Percentiles rank a stretch among this genome's conserved stretches.
phyloP scores from a whole-genome alignment of 1,140 invertebrate genomes.

The Penaeus vannamei region DNA sequence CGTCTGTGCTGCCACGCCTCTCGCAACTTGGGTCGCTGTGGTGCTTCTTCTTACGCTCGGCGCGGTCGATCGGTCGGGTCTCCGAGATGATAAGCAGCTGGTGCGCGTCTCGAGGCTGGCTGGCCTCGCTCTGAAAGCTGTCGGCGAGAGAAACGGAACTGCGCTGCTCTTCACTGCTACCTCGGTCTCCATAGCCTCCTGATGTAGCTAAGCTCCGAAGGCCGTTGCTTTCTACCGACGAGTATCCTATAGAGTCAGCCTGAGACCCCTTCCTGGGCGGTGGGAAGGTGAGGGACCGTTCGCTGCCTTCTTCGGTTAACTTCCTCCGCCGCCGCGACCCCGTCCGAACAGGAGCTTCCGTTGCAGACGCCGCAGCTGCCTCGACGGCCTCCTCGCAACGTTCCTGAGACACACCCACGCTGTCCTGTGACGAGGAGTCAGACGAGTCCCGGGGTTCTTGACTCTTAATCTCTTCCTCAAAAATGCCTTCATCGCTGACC shows the following conservation, averaged over 20 bases:
- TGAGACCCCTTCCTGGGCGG: constrained; percentile 38
- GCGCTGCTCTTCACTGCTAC: constrained; percentile 43
- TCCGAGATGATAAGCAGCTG: constrained; percentile 40
- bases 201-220: constrained; percentile 43
- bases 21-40: constrained; percentile 61
- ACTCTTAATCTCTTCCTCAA: constrained; percentile 47
- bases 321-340: constrained; percentile 47
- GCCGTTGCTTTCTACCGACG: constrained; percentile 49
- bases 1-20: constrained; percentile 38
- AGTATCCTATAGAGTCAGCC: constrained; percentile 46
- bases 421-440: constrained; percentile 68
- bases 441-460: constrained; percentile 54
- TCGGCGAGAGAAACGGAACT: constrained; percentile 59
- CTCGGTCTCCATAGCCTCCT: constrained; percentile 24
- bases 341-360: constrained; percentile 37
- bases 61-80: constrained; percentile 44
- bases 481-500: constrained; percentile 58
- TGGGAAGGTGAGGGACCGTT: constrained; percentile 42
- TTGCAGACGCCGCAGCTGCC: background rate
- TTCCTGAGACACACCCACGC: constrained; percentile 52
- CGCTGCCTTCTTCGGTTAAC: constrained; percentile 35
- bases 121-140: constrained; percentile 46
- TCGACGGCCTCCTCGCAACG: constrained; percentile 4
- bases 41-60: constrained; percentile 58
- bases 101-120: constrained; percentile 28